Evolutionary conservation across 2,888 invertebrate genomes (phyloP), one percentile per base, ranked within the genome.

Genomic region (Ecliptopera silaceata): DNA sequence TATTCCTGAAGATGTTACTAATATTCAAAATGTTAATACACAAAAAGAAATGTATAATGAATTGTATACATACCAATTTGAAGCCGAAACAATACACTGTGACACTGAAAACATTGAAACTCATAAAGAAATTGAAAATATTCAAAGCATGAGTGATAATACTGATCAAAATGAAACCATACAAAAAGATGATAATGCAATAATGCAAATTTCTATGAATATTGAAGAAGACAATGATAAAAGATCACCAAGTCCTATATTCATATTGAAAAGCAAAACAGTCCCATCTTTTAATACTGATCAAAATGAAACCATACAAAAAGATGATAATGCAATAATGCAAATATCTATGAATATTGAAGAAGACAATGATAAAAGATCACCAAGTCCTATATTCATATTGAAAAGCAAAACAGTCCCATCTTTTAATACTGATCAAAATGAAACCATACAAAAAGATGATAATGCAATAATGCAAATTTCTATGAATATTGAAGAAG

Each of bases 401-500:
- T n/a, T n/a, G n/a, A n/a, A n/a, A n/a, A n/a, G n/a, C n/a, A n/a
- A n/a, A n/a, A n/a, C n/a, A n/a, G n/a, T n/a, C n/a, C n/a, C n/a
- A n/a, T n/a, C n/a, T n/a, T n/a, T n/a, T 3, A 20, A 18, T 20
- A 17, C 10, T 34, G n/a, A 31, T n/a, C n/a, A n/a, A 26, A 42
- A 38, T 29, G 13, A 15, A 31, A 15, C 8, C 44, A 41, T 8
- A 4, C 34, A 4, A 26, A 10, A 36, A 43, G 12, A 15, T 11
- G 29, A 18, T 12, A 1, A 41, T 32, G 6, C 15, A 49, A 31
- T 41, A 20, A 17, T 29, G 13, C 12, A 2, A 6, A 43, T 43
- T 47, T 53, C 41, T 55, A 65, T 42, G n/a, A 53, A 42, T 48
- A 49, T 22, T 20, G 60, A 48, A 11, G n/a, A n/a, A n/a, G 12